Evolutionary conservation across 1,140 invertebrate species (phyloP).

Genomic region (Bradynema listronoti): DNA sequence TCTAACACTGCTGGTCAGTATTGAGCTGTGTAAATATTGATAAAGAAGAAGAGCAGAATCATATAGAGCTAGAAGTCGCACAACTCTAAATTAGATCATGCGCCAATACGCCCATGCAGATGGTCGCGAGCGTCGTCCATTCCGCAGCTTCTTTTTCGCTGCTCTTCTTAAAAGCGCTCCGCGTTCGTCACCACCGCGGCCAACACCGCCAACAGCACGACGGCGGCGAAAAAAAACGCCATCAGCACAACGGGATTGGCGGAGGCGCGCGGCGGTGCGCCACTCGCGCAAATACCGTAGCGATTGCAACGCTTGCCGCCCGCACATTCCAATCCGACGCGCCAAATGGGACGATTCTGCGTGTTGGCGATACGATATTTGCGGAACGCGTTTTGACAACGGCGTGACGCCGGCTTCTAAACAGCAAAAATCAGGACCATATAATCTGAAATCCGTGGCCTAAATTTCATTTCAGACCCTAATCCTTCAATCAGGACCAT

Average conservation of each 20-base stretch:
- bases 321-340: conserved; percentile 54
- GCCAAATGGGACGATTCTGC: conserved; percentile 53
- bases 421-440: conserved; percentile 5
- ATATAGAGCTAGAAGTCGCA: too few relatives aligned
- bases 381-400: conserved; percentile 56
- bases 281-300: conserved; percentile 50
- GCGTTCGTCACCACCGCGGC: conserved; percentile 19
- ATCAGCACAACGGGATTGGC: conserved; percentile 3
- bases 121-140: too few relatives aligned
- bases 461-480: background rate
- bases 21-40: too few relatives aligned
- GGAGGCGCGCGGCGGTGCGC: conserved; percentile 10
- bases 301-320: conserved; percentile 57
- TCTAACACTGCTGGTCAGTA: too few relatives aligned
- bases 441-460: background rate
- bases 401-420: conserved; percentile 53
- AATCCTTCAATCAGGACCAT: background rate
- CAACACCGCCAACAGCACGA: conserved; percentile 22
- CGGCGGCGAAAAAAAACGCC: conserved; percentile 17
- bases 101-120: too few relatives aligned
- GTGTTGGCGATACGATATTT: conserved; percentile 50
- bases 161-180: conserved; percentile 2
- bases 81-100: too few relatives aligned
- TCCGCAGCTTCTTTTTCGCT: too few relatives aligned
- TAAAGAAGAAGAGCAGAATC: too few relatives aligned